Conservation (phyloP, 2,888 invertebrate genomes). For the Cheilosia impressa region DNA sequence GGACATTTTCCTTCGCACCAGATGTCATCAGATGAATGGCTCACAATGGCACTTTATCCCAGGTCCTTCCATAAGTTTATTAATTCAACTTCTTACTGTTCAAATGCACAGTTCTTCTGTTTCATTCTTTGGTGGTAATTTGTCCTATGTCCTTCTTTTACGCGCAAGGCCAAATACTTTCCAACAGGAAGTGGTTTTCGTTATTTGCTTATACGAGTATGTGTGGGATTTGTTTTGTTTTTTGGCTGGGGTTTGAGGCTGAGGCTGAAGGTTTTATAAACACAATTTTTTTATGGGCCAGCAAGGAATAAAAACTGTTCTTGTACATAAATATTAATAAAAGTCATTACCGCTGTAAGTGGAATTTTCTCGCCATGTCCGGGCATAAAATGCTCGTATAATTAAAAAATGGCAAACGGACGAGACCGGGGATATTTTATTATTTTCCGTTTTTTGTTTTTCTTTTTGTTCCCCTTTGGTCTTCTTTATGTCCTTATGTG, state of each 20-base stretch:
- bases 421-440: slow-evolving; percentile 54
- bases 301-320: slow-evolving; percentile 69
- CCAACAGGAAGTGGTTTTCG: slow-evolving; percentile 17
- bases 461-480: neutral
- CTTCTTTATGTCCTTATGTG: slow-evolving; percentile 18
- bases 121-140: neutral
- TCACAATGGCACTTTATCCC: neutral
- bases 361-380: slow-evolving; percentile 73
- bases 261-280: slow-evolving; percentile 38
- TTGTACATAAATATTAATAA: slow-evolving; percentile 74
- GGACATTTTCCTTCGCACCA: slow-evolving; percentile 44
- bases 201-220: neutral
- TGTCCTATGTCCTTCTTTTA: slow-evolving; percentile 1
- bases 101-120: neutral
- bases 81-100: slow-evolving; percentile 55
- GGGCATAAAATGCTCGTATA: slow-evolving; percentile 68
- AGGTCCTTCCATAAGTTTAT: slow-evolving; percentile 49
- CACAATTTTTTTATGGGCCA: slow-evolving; percentile 55
- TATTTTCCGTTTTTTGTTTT: slow-evolving; percentile 40
- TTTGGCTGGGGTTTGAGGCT: slow-evolving; percentile 22
- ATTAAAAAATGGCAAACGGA: slow-evolving; percentile 64
- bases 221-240: slow-evolving; percentile 34
- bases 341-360: slow-evolving; percentile 74
- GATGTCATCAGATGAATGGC: slow-evolving; percentile 29
- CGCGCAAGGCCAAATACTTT: slow-evolving; percentile 7